Conservation (phyloP, 2,888 invertebrate species). For the Luffia ferchaultella region DNA sequence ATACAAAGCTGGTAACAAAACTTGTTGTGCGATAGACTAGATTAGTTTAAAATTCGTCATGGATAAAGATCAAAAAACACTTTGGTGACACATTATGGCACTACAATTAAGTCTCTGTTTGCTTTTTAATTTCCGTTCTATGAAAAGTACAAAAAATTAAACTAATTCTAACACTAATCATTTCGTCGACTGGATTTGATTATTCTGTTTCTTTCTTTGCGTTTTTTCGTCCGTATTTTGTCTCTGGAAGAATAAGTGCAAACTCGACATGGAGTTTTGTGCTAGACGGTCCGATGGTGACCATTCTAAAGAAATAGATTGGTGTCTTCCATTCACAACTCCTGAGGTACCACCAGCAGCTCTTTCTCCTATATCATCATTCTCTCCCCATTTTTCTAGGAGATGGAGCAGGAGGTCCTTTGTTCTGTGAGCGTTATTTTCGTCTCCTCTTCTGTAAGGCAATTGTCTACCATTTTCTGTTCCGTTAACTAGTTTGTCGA, state of each 20-base stretch:
- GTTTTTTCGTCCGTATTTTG: conserved; percentile 60
- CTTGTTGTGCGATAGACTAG: neutral
- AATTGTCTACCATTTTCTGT: conserved; percentile 45
- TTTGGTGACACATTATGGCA: conserved; percentile 35
- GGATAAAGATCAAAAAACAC: neutral
- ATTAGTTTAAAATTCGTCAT: neutral
- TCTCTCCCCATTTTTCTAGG: conserved; percentile 80
- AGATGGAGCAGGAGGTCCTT: conserved; percentile 80
- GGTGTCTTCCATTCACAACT: conserved; percentile 57
- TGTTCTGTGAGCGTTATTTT: conserved; percentile 72
- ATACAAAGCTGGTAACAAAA: neutral
- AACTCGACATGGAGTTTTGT: conserved; percentile 80
- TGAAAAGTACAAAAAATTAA: conserved; percentile 21
- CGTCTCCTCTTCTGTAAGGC: conserved; percentile 57
- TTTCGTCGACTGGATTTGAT: neutral
- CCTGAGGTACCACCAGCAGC: conserved; percentile 61
- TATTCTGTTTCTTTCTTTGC: conserved; percentile 30
- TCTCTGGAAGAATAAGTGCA: conserved; percentile 81
- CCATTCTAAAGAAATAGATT: conserved; percentile 81
- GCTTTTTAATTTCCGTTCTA: conserved; percentile 7
- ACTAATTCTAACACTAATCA: conserved; percentile 15
- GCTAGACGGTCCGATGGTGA: conserved; percentile 76
- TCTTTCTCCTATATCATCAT: conserved; percentile 49
- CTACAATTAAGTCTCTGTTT: conserved; percentile 25
- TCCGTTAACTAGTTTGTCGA: conserved; percentile 51